These are phyloP conservation scores for Cheirogaleus major DNA, from an alignment of 2,797 vertebrate genomes.

Conservation along the genomic window DNA sequence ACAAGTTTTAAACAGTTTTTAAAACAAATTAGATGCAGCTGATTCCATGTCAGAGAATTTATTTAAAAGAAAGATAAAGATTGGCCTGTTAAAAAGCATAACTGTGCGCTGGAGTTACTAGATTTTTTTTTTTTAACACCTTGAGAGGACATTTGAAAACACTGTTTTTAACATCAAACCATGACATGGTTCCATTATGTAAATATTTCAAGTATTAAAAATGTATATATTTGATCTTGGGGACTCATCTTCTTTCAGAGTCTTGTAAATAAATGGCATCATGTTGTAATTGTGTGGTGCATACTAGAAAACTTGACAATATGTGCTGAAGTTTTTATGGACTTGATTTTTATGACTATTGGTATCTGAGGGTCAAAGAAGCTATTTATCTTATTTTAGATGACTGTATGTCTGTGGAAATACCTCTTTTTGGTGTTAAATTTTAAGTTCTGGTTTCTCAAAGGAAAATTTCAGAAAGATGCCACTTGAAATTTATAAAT, in stretches of 20 bases:
- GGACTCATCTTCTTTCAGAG: slow-evolving; percentile 83
- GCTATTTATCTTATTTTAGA: slow-evolving; percentile 30
- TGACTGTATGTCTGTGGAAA: slow-evolving; percentile 1
- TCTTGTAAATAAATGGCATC: slow-evolving; percentile 79
- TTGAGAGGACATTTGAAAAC: slow-evolving; percentile 86
- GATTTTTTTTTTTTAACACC: slow-evolving; percentile 84
- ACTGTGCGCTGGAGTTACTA: slow-evolving; percentile 84
- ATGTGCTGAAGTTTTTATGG: slow-evolving; percentile 29
- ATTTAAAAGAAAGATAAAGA: slow-evolving; percentile 84
- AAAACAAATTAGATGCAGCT: slow-evolving; percentile 80
- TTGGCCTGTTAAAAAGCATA: slow-evolving; percentile 81
- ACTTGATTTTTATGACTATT: slow-evolving; percentile 52
- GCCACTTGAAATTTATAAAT: not conserved
- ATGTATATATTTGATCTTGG: slow-evolving; percentile 91
- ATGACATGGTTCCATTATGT: slow-evolving; percentile 87
- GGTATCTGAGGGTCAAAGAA: slow-evolving; percentile 25
- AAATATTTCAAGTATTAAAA: slow-evolving; percentile 92
- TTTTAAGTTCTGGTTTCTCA: slow-evolving; percentile 54
- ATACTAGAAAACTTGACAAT: slow-evolving; percentile 65
- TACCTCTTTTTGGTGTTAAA: not conserved
- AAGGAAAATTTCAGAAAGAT: slow-evolving; percentile 30
- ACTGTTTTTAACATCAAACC: slow-evolving; percentile 86
- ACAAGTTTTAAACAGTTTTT: slow-evolving; percentile 81
- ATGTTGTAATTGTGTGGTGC: slow-evolving; percentile 70
- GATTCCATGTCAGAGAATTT: slow-evolving; percentile 81